Evolutionary conservation across 2,113 vertebrate species (phyloP), one percentile per base, ranked within the genome.

Genomic region (Pseudorhombus dupliciocellatus): DNA sequence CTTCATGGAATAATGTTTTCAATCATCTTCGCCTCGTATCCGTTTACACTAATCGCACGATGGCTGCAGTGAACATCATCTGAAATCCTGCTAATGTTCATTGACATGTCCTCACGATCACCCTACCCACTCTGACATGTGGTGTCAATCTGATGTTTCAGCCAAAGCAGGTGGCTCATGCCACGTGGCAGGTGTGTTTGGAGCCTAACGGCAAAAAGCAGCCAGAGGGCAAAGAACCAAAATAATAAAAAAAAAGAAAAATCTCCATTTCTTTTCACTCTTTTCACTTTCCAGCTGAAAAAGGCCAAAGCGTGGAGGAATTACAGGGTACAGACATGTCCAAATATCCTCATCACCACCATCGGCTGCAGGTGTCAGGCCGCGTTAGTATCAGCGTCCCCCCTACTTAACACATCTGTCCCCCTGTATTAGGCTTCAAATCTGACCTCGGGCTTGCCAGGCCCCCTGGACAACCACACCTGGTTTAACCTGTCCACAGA

Each of bases 401-500:
- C 81, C 15, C 80, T 72, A 68, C 64, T 57, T 66, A 84, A 81
- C 82, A 86, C 82, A 83, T 83, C 83, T 85, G 85, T 89, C 86
- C 77, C 58, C 26, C 67, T 60, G 69, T 81, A 91, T 90, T 89
- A 91, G 44, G 40, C 57, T 85, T 75, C 51, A 78, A 56, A 79
- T 88, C 51, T 70, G 85, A 74, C 88, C 79, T 26, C 40, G 2
- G 70, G 82, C 80, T 86, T 58, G 46, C 25, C 16, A 34, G 65
- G 70, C 64, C 63, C 57, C 25, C 72, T n/a, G 67, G 74, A 62
- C 74, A 63, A 50, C 79, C 73, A 82, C 84, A 90, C 84, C 85
- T 88, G 77, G 75, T 78, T 77, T 84, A 88, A 88, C 86, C 84
- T 87, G 78, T 83, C 80, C 85, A 89, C 70, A 88, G 77, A 88